phyloP scores from a whole-genome alignment of 2,113 vertebrate genomes.

The Haemorhous mexicanus region DNA sequence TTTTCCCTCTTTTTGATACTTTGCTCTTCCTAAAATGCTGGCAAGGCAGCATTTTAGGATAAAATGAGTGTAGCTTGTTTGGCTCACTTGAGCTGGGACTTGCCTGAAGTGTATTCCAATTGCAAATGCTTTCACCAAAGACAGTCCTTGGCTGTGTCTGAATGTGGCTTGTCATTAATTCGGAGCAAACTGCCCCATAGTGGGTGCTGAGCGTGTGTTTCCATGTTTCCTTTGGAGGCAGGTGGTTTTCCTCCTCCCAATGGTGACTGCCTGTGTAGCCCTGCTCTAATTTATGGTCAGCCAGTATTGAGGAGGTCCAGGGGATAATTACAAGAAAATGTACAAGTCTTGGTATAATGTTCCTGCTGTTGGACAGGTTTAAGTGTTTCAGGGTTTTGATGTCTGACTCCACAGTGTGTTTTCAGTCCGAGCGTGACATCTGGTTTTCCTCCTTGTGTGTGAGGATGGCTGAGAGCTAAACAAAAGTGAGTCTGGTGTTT shows the following conservation, averaged over 20 bases:
- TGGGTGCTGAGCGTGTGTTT: not conserved
- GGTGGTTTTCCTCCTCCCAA: not conserved
- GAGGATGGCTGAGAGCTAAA: slow-evolving; percentile 28
- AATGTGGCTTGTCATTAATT: not conserved
- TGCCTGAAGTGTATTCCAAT: not conserved
- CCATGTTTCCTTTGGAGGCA: not conserved
- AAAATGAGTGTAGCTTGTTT: not conserved
- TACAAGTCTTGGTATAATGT: not conserved
- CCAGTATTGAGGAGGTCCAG: not conserved
- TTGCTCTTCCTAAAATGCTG: too few species aligned
- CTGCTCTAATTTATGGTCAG: not conserved
- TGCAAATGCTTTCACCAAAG: not conserved
- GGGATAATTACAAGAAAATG: not conserved
- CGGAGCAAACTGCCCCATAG: accelerated
- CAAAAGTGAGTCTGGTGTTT: not conserved
- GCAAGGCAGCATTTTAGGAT: not conserved
- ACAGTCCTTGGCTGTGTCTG: not conserved
- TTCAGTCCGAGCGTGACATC: not conserved
- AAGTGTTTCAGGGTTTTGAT: not conserved
- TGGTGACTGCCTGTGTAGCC: not conserved
- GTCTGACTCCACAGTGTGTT: not conserved
- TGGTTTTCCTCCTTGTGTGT: slow-evolving; percentile 25
- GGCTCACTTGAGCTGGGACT: not conserved
- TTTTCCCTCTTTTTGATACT: not conserved
- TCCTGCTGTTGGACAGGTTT: not conserved